phyloP scores from a whole-genome alignment of 1,140 invertebrate genomes.

The Drosophila sp. region DNA sequence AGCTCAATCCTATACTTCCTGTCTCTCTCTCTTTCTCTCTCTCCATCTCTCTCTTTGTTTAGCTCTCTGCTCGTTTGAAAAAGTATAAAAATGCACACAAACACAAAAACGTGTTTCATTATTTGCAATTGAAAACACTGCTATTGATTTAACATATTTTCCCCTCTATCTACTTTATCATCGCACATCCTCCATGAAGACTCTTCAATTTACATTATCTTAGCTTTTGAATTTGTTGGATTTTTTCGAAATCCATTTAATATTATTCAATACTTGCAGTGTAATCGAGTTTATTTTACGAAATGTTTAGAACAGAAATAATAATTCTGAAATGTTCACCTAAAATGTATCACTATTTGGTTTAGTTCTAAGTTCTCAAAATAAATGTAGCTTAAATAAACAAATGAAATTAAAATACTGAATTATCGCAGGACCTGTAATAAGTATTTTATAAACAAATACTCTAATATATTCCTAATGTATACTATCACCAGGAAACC shows the following conservation, averaged over 20 bases:
- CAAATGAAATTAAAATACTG: too few relatives aligned
- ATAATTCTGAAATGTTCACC: too few relatives aligned
- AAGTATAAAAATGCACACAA: constrained; percentile 66
- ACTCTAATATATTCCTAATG: too few relatives aligned
- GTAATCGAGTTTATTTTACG: too few relatives aligned
- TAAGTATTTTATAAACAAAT: too few relatives aligned
- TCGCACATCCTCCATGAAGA: neutral
- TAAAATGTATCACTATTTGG: too few relatives aligned
- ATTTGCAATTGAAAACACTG: constrained; percentile 76
- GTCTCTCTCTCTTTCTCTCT: constrained; percentile 1
- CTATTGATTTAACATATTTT: constrained; percentile 58
- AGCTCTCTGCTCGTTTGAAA: constrained; percentile 18
- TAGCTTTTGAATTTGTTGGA: neutral
- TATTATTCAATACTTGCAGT: neutral
- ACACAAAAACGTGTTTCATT: constrained; percentile 65
- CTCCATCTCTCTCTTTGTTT: neutral
- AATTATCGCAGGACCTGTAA: too few relatives aligned
- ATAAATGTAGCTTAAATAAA: too few relatives aligned
- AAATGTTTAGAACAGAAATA: too few relatives aligned
- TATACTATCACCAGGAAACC: too few relatives aligned
- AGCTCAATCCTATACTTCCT: neutral
- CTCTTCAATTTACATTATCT: neutral
- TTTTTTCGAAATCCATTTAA: neutral
- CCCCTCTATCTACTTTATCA: neutral
- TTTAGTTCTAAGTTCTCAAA: too few relatives aligned